phyloP scores from a whole-genome alignment of 2,113 vertebrate species.

The Trematomus loennbergii region DNA sequence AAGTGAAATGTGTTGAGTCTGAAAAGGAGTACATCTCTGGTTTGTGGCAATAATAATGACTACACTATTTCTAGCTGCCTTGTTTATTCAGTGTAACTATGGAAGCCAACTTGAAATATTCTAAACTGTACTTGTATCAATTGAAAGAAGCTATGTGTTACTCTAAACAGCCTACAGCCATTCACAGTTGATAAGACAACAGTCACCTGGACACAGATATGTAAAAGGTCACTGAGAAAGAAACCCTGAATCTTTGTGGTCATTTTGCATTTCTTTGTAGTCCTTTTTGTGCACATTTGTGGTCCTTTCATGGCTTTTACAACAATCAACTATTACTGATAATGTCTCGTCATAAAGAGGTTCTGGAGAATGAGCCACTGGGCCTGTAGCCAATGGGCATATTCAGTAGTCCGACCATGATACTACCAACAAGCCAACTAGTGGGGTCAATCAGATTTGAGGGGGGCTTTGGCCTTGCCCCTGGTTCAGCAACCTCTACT shows the following conservation, averaged over 20 bases:
- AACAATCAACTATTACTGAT: neutral
- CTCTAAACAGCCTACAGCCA: neutral
- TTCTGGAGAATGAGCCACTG: neutral
- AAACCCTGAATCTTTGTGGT: neutral
- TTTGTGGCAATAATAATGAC: neutral
- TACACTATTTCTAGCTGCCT: neutral
- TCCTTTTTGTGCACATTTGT: neutral
- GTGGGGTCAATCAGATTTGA: neutral
- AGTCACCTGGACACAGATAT: neutral
- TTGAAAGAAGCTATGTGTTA: slow-evolving; percentile 1
- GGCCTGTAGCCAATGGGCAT: neutral
- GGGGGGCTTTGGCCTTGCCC: too few species aligned
- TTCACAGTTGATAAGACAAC: neutral
- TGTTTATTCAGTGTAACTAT: neutral
- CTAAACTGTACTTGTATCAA: neutral
- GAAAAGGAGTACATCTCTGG: neutral
- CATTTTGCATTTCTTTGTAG: neutral
- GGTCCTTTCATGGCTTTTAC: neutral
- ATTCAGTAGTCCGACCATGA: neutral
- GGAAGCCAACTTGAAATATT: neutral
- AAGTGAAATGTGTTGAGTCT: neutral
- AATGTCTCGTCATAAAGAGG: neutral
- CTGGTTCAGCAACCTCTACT: neutral
- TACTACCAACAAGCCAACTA: neutral
- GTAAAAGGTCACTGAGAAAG: neutral